phyloP scores from a whole-genome alignment of 2,888 invertebrate genomes.

The Leptothorax acervorum region DNA sequence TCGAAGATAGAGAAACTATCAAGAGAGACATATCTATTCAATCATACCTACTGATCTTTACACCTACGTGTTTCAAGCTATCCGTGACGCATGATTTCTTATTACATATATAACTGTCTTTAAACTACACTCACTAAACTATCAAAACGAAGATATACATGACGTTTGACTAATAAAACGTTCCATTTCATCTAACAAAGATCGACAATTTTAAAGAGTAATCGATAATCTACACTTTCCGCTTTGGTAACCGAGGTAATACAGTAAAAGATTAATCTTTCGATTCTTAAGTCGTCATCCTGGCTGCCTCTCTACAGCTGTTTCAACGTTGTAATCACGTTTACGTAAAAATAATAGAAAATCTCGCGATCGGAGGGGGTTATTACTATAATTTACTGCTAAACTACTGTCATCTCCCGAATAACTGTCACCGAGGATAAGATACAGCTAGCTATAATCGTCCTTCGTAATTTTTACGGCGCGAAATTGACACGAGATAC shows the following conservation, averaged over 20 bases:
- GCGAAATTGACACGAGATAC: slow-evolving; percentile 54
- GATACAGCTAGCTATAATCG: slow-evolving; percentile 5
- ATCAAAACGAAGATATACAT: not conserved
- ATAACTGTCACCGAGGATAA: not conserved
- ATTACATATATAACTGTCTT: not conserved
- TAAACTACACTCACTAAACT: not conserved
- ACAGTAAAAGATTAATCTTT: not conserved
- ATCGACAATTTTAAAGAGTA: not conserved
- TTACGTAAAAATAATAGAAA: not conserved
- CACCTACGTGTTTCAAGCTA: not conserved
- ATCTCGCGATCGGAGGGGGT: slow-evolving; percentile 22
- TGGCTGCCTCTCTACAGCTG: not conserved
- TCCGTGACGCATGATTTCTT: not conserved
- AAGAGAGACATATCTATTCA: slow-evolving; percentile 56
- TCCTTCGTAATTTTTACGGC: slow-evolving; percentile 8
- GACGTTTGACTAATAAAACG: not conserved
- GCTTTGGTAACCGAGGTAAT: not conserved
- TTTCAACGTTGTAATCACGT: not conserved
- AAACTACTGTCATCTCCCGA: not conserved
- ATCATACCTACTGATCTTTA: slow-evolving; percentile 10
- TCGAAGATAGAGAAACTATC: slow-evolving; percentile 50
- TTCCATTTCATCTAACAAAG: not conserved
- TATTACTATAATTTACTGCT: not conserved
- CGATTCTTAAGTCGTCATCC: not conserved
- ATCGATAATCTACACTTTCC: not conserved